Evolutionary conservation across 2,888 invertebrate species (phyloP).

Genomic region (Volucella inflata): DNA sequence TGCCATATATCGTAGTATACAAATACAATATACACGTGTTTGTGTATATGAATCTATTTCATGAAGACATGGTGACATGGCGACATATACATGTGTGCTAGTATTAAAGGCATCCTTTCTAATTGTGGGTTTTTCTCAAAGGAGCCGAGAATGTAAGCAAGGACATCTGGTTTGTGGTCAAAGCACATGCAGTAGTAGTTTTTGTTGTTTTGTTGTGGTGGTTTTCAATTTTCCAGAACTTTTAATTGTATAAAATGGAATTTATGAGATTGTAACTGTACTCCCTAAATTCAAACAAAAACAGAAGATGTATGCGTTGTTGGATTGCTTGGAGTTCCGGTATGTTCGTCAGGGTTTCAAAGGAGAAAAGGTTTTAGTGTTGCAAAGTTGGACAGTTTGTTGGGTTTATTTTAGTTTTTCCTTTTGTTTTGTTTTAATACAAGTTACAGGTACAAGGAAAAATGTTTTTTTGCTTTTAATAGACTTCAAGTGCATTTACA

Average conservation of each 20-base stretch:
- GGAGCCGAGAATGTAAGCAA: constrained; percentile 23
- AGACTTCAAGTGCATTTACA: too few relatives aligned
- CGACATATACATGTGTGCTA: constrained; percentile 15
- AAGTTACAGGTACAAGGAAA: too few relatives aligned
- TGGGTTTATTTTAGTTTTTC: too few relatives aligned
- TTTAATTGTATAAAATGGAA: constrained; percentile 69
- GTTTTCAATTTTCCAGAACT: constrained; percentile 39
- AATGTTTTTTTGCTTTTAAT: too few relatives aligned
- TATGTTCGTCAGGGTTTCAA: too few relatives aligned
- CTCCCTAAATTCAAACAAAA: constrained; percentile 3
- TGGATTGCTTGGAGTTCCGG: too few relatives aligned
- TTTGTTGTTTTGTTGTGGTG: constrained; percentile 25
- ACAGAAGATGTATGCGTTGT: too few relatives aligned
- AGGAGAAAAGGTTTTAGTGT: too few relatives aligned
- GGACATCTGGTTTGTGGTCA: constrained; percentile 42
- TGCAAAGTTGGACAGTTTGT: too few relatives aligned
- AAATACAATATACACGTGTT: too few relatives aligned
- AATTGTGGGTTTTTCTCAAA: constrained; percentile 19
- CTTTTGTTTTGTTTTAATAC: too few relatives aligned
- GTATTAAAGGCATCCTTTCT: constrained; percentile 40
- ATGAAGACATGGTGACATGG: not conserved
- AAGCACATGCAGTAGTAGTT: constrained; percentile 3
- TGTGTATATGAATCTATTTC: too few relatives aligned
- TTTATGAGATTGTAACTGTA: constrained; percentile 49
- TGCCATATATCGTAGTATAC: not conserved